Percentiles rank a stretch among this genome's conserved stretches.
These are phyloP conservation scores for Papilio polytes DNA, from an alignment of 1,140 invertebrate species.

Conservation along the genomic window DNA sequence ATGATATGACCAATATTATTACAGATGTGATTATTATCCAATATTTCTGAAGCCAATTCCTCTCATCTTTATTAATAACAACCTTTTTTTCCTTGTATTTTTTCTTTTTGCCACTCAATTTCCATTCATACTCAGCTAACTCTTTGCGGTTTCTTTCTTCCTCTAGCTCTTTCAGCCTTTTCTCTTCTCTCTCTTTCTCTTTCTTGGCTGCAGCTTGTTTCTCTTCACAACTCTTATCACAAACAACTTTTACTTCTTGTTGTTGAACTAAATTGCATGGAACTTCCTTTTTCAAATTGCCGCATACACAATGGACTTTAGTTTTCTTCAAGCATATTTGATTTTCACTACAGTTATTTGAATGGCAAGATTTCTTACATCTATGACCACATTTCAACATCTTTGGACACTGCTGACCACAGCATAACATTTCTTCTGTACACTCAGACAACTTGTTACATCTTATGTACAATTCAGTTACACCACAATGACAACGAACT, in stretches of 20 bases:
- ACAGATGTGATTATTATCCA: constrained; percentile 71
- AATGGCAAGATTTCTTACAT: constrained; percentile 91
- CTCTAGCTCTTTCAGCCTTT: constrained; percentile 85
- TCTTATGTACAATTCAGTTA: constrained; percentile 89
- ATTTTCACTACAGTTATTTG: constrained; percentile 88
- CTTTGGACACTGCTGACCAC: constrained; percentile 94
- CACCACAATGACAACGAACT: constrained; percentile 91
- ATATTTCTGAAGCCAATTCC: constrained; percentile 72
- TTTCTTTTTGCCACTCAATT: constrained; percentile 86
- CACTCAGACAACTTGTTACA: constrained; percentile 88
- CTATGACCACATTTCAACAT: constrained; percentile 90
- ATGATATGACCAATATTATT: constrained; percentile 53
- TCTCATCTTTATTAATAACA: constrained; percentile 66
- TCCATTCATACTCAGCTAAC: constrained; percentile 89
- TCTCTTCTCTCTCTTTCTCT: constrained; percentile 82
- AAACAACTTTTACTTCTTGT: constrained; percentile 83
- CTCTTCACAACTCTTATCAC: constrained; percentile 86
- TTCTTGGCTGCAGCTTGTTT: constrained; percentile 84
- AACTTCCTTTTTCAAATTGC: constrained; percentile 90
- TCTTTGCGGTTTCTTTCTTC: constrained; percentile 88
- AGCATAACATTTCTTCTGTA: constrained; percentile 86
- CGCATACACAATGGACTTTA: constrained; percentile 91
- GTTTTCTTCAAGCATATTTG: constrained; percentile 92
- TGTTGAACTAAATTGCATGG: constrained; percentile 87
- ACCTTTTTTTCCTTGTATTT: constrained; percentile 77